These are phyloP conservation scores for Gadus chalcogrammus DNA, from an alignment of 2,113 vertebrate genomes.

Conservation along the genomic window DNA sequence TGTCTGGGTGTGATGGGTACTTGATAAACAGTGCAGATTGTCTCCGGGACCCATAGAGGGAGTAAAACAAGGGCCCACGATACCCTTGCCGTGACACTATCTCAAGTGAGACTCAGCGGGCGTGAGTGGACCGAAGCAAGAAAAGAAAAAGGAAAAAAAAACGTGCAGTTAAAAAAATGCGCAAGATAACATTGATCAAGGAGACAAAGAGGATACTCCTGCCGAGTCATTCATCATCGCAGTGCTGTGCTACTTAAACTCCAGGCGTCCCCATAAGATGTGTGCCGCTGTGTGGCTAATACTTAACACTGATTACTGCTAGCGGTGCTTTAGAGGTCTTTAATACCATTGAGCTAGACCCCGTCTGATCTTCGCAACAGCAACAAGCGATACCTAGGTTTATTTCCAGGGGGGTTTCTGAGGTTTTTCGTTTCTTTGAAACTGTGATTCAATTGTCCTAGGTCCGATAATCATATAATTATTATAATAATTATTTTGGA, in stretches of 20 bases:
- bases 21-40: constrained; percentile 55
- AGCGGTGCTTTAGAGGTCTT: too few species aligned
- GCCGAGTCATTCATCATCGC: constrained; percentile 57
- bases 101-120: constrained; percentile 59
- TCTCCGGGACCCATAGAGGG: constrained; percentile 49
- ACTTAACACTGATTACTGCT: constrained; percentile 26
- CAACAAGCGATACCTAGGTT: background rate
- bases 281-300: constrained; percentile 15
- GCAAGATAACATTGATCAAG: constrained; percentile 64
- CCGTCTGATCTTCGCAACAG: background rate
- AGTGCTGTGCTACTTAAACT: constrained; percentile 34
- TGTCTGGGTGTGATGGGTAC: constrained; percentile 40
- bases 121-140: constrained; percentile 53
- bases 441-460: background rate
- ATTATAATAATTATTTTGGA: background rate
- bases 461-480: background rate
- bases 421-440: background rate
- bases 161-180: constrained; percentile 16
- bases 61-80: constrained; percentile 47
- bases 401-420: background rate
- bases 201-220: constrained; percentile 53
- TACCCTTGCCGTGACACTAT: constrained; percentile 64
- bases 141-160: constrained; percentile 17
- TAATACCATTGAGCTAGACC: too few species aligned
- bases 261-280: constrained; percentile 28